Evolutionary conservation across 2,113 vertebrate genomes (phyloP), one percentile per base, ranked within the genome.

Genomic region (Rhineura floridana): DNA sequence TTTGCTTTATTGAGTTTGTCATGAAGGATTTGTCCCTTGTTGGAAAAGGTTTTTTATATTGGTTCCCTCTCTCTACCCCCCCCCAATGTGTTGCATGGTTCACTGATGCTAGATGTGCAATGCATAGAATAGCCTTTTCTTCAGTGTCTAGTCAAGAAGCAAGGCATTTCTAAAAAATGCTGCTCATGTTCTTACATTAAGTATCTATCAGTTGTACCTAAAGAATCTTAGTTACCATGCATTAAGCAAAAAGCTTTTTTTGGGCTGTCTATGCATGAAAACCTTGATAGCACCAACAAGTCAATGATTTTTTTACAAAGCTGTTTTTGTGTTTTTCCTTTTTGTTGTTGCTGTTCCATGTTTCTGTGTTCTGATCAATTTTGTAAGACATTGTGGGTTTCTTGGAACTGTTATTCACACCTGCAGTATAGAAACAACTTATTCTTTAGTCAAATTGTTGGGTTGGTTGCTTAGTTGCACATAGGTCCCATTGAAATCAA

Each of bases 1-100:
- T 85, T 90, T 85, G 28, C 85, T 93, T 87, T 91, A 89, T 79
- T 80, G n/a, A 84, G 30, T 84, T 48, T 85, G 86, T 90, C 80
- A 84, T 65, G 79, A 46, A 91, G 48, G 81, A 90, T 91, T 91
- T 92, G 46, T 82, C 83, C 80, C 85, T 76, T 83, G 73, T 55
- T 89, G 33, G 78, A 87, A 87, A 44, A 12, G 46, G 39, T 76
- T 88, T 81, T 33, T 89, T 87, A 81, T 12, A 72, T 42, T 42
- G 83, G n/a, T 10, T 84, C 5, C 73, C 88, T 90, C 85, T 33
- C n/a, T 23, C 63, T 65, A 1, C 5, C 59, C 48, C 8, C 33
- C 44, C 25, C 83, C 69, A 28, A 15, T 88, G 87, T 7, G 0
- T 76, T 93, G 3, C 50, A 63, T 39, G 72, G 59, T 85, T 93